Base-by-base conservation (phyloP, 2,888 invertebrate genomes). In the Vanessa cardui region DNA sequence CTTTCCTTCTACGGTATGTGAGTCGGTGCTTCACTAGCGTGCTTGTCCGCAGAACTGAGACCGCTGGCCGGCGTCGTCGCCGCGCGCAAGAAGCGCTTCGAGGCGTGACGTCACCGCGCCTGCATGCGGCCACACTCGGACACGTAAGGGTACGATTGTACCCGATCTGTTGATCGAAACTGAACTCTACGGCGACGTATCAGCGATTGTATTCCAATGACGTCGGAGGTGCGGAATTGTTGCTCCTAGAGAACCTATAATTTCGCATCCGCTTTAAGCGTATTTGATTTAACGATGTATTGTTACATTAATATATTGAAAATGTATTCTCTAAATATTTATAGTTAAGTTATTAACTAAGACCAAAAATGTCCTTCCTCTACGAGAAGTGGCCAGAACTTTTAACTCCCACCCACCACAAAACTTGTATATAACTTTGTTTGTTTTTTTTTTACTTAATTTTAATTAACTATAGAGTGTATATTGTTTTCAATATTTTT, bases 1-100 rank as follows among this genome's bases (percentile, higher is more conserved):
- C 8, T 49, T 20, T 49, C 7, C 9, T 20, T 49, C 18, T 49
- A 18, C 12, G 12, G 12, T 39, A 39, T 9, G 4, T 39, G 12
- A 12, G 4, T 39, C 12, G 39, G 12, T 39, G 39, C 12, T 39
- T 4, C 12, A 39, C 12, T 39, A 12, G 12, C 0, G 0, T 9
- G 12, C 0, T 33, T 18, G 9, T 56, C 39, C n/a, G 47, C 92
- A 93, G 91, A 93, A 93, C 79, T 90, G 78, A 89, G 79, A 73
- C 69, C 80, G 66, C 94, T 94, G 80, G 94, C 93, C 86, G 96
- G 96, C 86, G 94, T 95, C 94, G 96, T 96, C 90, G 95, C 95
- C 81, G 95, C 95, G 89, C 94, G 95, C 83, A 94, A 94, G 89
- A 95, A 95, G 87, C 94, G 94, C 84, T 95, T 95, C 90, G 95